A percentile compares a stretch with the other conserved stretches of the same genome.
Conservation (phyloP, 2,797 vertebrate species). For the Sus cebifrons region DNA sequence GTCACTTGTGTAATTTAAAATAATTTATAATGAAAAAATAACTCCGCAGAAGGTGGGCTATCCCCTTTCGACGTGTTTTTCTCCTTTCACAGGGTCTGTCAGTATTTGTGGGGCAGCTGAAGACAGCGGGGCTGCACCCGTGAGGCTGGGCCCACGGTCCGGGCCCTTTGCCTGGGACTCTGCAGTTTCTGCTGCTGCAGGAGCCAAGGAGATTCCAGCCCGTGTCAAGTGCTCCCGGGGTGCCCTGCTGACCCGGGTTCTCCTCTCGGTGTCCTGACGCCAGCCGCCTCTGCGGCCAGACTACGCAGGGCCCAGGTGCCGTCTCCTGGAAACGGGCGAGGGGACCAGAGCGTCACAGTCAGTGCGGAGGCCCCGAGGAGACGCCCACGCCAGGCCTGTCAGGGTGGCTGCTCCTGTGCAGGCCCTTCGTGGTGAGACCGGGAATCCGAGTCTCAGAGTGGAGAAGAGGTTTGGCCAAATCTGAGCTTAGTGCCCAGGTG, state of each 20-base stretch:
- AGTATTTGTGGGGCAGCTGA: constrained; percentile 18
- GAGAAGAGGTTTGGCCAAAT: background rate
- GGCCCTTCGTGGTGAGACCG: background rate
- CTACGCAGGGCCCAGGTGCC: constrained; percentile 32
- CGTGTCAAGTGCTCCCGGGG: constrained; percentile 40
- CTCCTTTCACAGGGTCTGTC: background rate
- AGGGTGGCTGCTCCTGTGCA: background rate
- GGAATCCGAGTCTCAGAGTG: background rate
- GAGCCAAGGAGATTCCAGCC: constrained; percentile 57
- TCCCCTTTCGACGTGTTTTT: background rate
- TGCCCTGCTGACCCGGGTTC: constrained; percentile 83
- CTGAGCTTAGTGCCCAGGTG: background rate
- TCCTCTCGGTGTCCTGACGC: constrained; percentile 66
- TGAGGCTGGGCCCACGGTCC: background rate
- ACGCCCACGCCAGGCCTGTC: background rate
- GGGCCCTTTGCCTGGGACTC: background rate
- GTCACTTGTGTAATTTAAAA: background rate
- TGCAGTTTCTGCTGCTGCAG: constrained; percentile 2
- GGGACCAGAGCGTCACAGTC: constrained; percentile 51
- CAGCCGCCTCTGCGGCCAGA: constrained; percentile 69
- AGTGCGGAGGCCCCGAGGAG: background rate
- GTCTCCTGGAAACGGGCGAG: background rate
- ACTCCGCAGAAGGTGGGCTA: background rate
- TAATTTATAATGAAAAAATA: constrained; percentile 13
- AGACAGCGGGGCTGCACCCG: background rate